Evolutionary conservation across 2,797 vertebrate species (phyloP).

Genomic region (Etheostoma nigrum): DNA sequence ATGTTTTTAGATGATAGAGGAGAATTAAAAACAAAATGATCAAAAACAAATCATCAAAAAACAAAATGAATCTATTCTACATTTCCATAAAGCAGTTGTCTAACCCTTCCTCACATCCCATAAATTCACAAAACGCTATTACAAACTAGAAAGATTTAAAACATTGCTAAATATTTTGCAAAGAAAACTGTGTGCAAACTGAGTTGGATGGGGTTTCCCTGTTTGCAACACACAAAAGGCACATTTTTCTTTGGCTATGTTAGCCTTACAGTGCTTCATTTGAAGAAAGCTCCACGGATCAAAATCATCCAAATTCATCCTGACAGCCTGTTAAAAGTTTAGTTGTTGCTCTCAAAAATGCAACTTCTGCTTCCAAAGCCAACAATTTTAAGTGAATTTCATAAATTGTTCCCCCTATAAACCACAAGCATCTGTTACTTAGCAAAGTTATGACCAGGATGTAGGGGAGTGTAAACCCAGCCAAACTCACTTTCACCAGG

Average conservation of each 20-base stretch:
- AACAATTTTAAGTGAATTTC: constrained; percentile 61
- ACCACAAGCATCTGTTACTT: constrained; percentile 65
- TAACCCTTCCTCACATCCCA: constrained; percentile 3
- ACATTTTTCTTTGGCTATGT: constrained; percentile 10
- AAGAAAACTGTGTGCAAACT: constrained; percentile 17
- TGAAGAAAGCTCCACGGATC: constrained; percentile 30
- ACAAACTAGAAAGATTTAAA: constrained; percentile 21
- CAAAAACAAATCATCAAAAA: constrained; percentile 13
- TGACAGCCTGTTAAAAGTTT: constrained; percentile 53
- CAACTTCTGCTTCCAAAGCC: constrained; percentile 47
- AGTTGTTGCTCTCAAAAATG: constrained; percentile 64
- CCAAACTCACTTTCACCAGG: constrained; percentile 31
- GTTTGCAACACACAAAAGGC: constrained; percentile 21
- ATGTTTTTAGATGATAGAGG: constrained; percentile 11
- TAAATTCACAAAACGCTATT: constrained; percentile 4
- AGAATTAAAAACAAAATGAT: not conserved
- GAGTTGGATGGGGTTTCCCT: not conserved
- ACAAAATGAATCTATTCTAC: constrained; percentile 19
- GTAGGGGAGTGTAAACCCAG: constrained; percentile 18
- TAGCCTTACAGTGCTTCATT: not conserved
- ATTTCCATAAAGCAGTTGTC: constrained; percentile 8
- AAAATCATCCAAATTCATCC: constrained; percentile 41
- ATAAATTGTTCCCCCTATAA: constrained; percentile 68
- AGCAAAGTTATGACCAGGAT: constrained; percentile 50
- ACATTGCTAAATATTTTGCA: constrained; percentile 20